Evolutionary conservation across 2,888 invertebrate genomes (phyloP), one percentile per base, ranked within the genome.

Genomic region (Podotricha telesiphe): DNA sequence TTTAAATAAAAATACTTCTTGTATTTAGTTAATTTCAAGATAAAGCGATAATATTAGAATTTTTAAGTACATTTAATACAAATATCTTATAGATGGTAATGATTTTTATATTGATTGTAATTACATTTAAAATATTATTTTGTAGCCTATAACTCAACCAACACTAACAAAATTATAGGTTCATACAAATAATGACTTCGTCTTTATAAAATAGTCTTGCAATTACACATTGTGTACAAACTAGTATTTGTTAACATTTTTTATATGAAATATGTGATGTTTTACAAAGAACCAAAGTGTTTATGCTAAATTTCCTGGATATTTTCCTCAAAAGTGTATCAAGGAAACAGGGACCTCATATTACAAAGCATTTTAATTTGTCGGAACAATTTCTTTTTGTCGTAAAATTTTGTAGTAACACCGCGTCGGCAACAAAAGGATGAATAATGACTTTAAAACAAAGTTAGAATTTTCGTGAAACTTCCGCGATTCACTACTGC

Each of bases 361-460:
- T 85, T 82, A 87, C 84, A 87, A 85, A 86, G 85, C 84, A 80
- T 86, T 89, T 88, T 88, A 89, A 89, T 89, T 86, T 86, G 86
- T 85, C 79, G 80, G 80, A 86, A 83, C 86, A 86, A 86, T 89
- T 88, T 88, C 88, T 88, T 87, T 87, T 86, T 83, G 86, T 87
- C 86, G 87, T 86, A 86, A 87, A 89, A 89, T 87, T 86, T 86
- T 84, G 84, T 88, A 86, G 83, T 86, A 82, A 78, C 80, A 83
- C 82, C 81, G 80, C 79, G 84, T 82, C 82, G 83, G 85, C 80
- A 88, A 91, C 92, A 91, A 91, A 90, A 90, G 90, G 87, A 90
- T 92, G 91, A 91, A 78, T 90, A 91, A 91, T 91, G 86, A 86
- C 86, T 87, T 89, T 85, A 80, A 87, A 89, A 90, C 92, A 89